Percentiles rank a stretch among this genome's conserved stretches.
Conservation (phyloP, 1,140 invertebrate genomes). For the Bombus impatiens region DNA sequence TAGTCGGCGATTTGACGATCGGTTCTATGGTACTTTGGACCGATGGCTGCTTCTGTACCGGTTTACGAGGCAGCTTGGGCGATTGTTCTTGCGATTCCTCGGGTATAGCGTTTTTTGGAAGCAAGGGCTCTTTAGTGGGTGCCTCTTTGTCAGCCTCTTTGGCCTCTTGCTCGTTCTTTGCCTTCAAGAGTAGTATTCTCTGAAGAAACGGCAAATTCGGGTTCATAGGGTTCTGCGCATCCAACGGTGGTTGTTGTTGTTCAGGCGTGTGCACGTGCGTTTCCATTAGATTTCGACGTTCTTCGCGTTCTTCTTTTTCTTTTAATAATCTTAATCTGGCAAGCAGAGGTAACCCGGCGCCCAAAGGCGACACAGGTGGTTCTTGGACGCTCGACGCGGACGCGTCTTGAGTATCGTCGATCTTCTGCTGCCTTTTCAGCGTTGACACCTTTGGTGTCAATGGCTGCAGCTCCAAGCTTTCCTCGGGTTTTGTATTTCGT, state of each 20-base stretch:
- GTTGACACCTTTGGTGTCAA: conserved; percentile 83
- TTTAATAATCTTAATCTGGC: conserved; percentile 90
- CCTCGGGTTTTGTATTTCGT: conserved; percentile 82
- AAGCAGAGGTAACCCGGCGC: conserved; percentile 91
- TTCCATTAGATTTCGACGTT: conserved; percentile 83
- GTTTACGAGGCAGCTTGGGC: neutral
- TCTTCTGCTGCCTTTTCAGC: conserved; percentile 72
- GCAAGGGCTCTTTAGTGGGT: conserved; percentile 71
- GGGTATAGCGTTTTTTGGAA: conserved; percentile 68
- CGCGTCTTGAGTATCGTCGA: conserved; percentile 74
- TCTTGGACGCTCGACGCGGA: conserved; percentile 63
- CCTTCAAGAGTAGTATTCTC: conserved; percentile 89
- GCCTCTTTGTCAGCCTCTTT: conserved; percentile 73
- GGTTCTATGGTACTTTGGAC: conserved; percentile 12
- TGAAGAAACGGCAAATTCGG: conserved; percentile 88
- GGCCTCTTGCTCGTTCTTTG: conserved; percentile 88
- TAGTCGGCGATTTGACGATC: neutral
- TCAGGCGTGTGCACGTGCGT: conserved; percentile 78
- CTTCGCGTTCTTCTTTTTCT: conserved; percentile 90
- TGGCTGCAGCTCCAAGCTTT: conserved; percentile 80
- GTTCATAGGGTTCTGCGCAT: conserved; percentile 65
- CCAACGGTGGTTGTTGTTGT: conserved; percentile 50
- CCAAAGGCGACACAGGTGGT: conserved; percentile 85
- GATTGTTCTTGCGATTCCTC: conserved; percentile 42
- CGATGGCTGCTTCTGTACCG: conserved; percentile 44